Percentiles rank a stretch among this genome's conserved stretches.
Evolutionary conservation across 2,888 invertebrate genomes (phyloP).

Genomic region (Dynastes hyllus): DNA sequence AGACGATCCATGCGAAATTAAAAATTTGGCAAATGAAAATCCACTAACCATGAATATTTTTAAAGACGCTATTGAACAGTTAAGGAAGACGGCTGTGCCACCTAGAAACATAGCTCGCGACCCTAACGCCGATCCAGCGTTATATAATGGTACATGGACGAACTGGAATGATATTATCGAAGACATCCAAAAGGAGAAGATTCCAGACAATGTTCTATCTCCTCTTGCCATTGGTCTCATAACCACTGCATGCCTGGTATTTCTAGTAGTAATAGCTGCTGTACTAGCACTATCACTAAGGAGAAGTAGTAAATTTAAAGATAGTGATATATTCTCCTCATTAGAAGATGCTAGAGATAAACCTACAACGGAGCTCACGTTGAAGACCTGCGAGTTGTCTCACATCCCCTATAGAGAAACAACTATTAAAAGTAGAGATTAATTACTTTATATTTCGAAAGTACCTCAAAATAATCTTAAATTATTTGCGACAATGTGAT

Average conservation of each 20-base stretch:
- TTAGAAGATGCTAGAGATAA: slow-evolving; percentile 57
- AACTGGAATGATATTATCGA: slow-evolving; percentile 75
- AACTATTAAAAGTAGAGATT: slow-evolving; percentile 52
- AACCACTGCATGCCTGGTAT: slow-evolving; percentile 62
- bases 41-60: slow-evolving; percentile 70
- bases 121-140: slow-evolving; percentile 72
- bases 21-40: slow-evolving; percentile 70
- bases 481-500: slow-evolving; percentile 32
- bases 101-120: slow-evolving; percentile 71
- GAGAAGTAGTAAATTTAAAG: slow-evolving; percentile 52
- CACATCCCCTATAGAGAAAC: slow-evolving; percentile 59
- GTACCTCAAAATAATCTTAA: slow-evolving; percentile 13
- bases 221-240: slow-evolving; percentile 65
- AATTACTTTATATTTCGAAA: not conserved
- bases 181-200: slow-evolving; percentile 56
- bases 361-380: slow-evolving; percentile 55
- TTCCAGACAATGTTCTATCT: slow-evolving; percentile 61
- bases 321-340: slow-evolving; percentile 37
- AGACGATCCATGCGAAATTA: slow-evolving; percentile 73
- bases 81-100: slow-evolving; percentile 69
- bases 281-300: slow-evolving; percentile 46
- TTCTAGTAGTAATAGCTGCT: slow-evolving; percentile 61
- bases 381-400: slow-evolving; percentile 61
- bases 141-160: slow-evolving; percentile 75
- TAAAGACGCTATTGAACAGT: slow-evolving; percentile 69